Conservation (phyloP, 2,888 invertebrate genomes). For the Ophioninae sp. region DNA sequence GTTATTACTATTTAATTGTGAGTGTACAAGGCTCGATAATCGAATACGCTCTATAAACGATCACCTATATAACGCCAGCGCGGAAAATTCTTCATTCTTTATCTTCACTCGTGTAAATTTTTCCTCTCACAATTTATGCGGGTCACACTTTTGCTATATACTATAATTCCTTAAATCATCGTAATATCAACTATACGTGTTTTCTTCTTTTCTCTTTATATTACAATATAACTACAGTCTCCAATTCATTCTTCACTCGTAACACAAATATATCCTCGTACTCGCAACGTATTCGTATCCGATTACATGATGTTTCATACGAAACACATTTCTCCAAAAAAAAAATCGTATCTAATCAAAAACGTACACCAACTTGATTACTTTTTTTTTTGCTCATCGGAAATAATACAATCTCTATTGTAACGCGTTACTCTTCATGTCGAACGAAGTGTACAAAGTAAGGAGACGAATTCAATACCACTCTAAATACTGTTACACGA, state of each 20-base stretch:
- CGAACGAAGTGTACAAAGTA: constrained; percentile 26
- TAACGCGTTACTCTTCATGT: constrained; percentile 36
- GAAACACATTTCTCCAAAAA: constrained; percentile 19
- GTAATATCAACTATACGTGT: constrained; percentile 65
- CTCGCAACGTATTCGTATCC: constrained; percentile 47
- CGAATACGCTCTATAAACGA: constrained; percentile 60
- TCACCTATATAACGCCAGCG: constrained; percentile 43
- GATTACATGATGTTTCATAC: constrained; percentile 23
- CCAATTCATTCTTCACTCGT: constrained; percentile 61
- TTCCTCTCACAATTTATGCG: constrained; percentile 46
- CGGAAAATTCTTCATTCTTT: constrained; percentile 14
- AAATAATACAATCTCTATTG: constrained; percentile 43
- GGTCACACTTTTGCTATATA: constrained; percentile 46
- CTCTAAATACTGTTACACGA: constrained; percentile 55
- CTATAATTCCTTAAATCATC: constrained; percentile 55
- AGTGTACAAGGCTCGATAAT: constrained; percentile 58
- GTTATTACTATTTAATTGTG: constrained; percentile 57
- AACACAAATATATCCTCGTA: constrained; percentile 52
- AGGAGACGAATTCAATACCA: constrained; percentile 38
- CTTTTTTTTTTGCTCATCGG: constrained; percentile 4
- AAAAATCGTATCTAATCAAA: constrained; percentile 19
- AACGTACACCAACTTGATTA: constrained; percentile 1
- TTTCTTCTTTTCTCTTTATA: constrained; percentile 65
- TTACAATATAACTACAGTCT: constrained; percentile 72
- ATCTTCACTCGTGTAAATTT: constrained; percentile 40